Evolutionary conservation across 2,888 invertebrate species (phyloP).

Genomic region (Tholera decimalis): DNA sequence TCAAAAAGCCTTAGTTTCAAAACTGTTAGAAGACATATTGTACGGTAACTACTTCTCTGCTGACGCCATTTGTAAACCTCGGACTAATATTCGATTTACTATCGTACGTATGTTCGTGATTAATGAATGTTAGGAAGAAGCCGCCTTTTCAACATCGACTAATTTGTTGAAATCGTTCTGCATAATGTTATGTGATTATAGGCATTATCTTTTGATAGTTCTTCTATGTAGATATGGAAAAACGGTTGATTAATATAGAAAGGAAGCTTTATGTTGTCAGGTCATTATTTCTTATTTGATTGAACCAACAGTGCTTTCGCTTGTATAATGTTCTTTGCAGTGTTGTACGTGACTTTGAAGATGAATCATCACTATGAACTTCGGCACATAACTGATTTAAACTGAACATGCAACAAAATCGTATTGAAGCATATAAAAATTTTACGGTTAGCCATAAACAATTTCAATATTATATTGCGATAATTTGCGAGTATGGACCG

Average conservation of each 20-base stretch:
- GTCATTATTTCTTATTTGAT: constrained; percentile 11
- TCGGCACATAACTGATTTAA: constrained; percentile 17
- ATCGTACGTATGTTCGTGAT: constrained; percentile 52
- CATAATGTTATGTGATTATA: constrained; percentile 45
- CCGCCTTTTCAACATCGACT: constrained; percentile 59
- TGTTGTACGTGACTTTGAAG: constrained; percentile 11
- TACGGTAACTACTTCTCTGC: constrained; percentile 50
- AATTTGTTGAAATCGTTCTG: constrained; percentile 57
- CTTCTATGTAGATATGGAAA: constrained; percentile 38
- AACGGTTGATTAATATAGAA: constrained; percentile 20
- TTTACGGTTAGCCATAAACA: constrained; percentile 63
- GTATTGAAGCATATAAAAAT: constrained; percentile 66
- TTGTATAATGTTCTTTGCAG: constrained; percentile 4
- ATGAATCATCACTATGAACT: constrained; percentile 39
- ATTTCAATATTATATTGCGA: constrained; percentile 71
- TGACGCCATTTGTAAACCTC: constrained; percentile 59
- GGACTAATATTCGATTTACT: constrained; percentile 63
- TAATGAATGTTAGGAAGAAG: constrained; percentile 56
- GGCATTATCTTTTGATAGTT: constrained; percentile 36
- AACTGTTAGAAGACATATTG: constrained; percentile 64
- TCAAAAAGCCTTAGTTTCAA: constrained; percentile 53
- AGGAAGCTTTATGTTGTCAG: constrained; percentile 4
- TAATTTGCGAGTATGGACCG: constrained; percentile 75
- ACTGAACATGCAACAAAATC: constrained; percentile 53
- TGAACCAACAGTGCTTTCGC: constrained; percentile 16